These are phyloP conservation scores for Drosophila greeni DNA, from an alignment of 2,888 invertebrate genomes.

Conservation along the genomic window DNA sequence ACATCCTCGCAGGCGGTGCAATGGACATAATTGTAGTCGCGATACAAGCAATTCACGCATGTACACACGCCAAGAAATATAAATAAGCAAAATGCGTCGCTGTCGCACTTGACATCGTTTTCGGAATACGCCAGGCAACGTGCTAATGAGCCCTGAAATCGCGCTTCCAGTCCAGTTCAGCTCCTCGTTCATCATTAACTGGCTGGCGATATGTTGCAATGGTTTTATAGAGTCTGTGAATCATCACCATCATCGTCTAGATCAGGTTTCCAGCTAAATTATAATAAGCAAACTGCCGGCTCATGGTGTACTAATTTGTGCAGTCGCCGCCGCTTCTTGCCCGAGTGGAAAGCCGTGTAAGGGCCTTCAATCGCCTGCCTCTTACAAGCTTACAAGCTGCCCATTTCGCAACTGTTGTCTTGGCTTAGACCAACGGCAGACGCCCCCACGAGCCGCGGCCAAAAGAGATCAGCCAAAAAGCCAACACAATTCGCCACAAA, in stretches of 20 bases:
- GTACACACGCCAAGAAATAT: slow-evolving; percentile 30
- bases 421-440: slow-evolving; percentile 34
- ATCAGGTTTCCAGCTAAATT: slow-evolving; percentile 42
- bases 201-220: slow-evolving; percentile 44
- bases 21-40: slow-evolving; percentile 43
- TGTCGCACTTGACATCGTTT: slow-evolving; percentile 67
- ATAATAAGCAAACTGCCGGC: slow-evolving; percentile 28
- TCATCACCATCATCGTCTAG: slow-evolving; percentile 31
- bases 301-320: slow-evolving; percentile 42
- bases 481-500: slow-evolving; percentile 7
- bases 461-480: slow-evolving; percentile 10
- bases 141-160: slow-evolving; percentile 68
- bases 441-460: slow-evolving; percentile 20
- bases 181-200: slow-evolving; percentile 39
- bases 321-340: slow-evolving; percentile 25
- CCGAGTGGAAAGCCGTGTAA: slow-evolving; percentile 14
- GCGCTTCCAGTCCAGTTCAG: slow-evolving; percentile 39
- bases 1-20: slow-evolving; percentile 56
- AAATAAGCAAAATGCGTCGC: slow-evolving; percentile 31
- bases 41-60: slow-evolving; percentile 38
- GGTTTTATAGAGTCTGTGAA: slow-evolving; percentile 40
- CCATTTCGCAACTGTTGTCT: slow-evolving; percentile 49
- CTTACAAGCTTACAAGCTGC: slow-evolving; percentile 44
- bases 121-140: slow-evolving; percentile 52
- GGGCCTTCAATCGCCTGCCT: slow-evolving; percentile 15